phyloP scores from a whole-genome alignment of 2,797 vertebrate species.

The Periparus ater region DNA sequence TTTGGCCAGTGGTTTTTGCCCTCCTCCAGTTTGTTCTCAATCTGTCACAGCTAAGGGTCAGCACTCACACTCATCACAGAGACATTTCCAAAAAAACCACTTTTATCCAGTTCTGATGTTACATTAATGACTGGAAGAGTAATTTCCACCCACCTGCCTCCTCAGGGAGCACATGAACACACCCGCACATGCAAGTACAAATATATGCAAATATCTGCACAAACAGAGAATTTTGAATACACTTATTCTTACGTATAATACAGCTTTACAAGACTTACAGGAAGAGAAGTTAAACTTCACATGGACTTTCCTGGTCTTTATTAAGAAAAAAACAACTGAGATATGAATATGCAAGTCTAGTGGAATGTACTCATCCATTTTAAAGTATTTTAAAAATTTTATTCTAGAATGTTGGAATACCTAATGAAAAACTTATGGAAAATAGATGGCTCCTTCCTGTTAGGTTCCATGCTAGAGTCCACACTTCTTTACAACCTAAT shows the following conservation, averaged over 20 bases:
- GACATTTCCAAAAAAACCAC: not conserved
- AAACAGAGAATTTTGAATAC: not conserved
- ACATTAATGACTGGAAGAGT: not conserved
- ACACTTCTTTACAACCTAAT: not conserved
- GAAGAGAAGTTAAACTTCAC: not conserved
- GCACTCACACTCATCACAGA: not conserved
- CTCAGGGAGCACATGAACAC: not conserved
- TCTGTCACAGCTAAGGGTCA: not conserved
- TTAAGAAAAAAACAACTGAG: not conserved
- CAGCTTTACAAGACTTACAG: not conserved
- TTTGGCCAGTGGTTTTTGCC: not conserved
- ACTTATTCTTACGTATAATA: not conserved
- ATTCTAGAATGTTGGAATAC: slow-evolving; percentile 14
- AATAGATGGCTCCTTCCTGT: not conserved
- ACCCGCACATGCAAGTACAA: not conserved
- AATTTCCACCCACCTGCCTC: not conserved
- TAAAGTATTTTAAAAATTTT: slow-evolving; percentile 26
- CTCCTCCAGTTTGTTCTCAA: not conserved
- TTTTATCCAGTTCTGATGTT: not conserved
- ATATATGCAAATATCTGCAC: not conserved
- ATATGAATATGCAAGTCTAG: slow-evolving; percentile 14
- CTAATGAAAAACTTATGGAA: slow-evolving; percentile 37
- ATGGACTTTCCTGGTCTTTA: not conserved
- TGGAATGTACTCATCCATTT: slow-evolving; percentile 35
- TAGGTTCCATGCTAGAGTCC: not conserved